Evolutionary conservation across 2,888 invertebrate species (phyloP).

Genomic region (Achlya flavicornis): DNA sequence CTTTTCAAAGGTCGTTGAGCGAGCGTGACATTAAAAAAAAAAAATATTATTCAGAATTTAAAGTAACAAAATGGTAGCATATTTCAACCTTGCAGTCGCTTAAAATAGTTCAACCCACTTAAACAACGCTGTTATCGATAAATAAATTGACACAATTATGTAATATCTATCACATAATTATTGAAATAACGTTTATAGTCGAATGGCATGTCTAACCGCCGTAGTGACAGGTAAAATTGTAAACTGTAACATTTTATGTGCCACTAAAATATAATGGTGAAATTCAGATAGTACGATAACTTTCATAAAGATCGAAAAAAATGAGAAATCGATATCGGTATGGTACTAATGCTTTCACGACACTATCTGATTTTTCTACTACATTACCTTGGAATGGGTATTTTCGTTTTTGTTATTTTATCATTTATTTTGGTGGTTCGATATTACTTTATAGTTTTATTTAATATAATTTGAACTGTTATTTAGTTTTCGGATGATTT

Average conservation of each 20-base stretch:
- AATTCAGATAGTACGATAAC: constrained; percentile 36
- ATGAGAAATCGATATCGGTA: constrained; percentile 45
- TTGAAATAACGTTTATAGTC: constrained; percentile 41
- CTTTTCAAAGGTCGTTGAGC: no score
- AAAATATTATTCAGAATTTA: no score
- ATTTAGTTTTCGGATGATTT: neutral
- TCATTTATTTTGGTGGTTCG: constrained; percentile 27
- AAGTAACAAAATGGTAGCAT: no score
- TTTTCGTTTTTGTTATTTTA: constrained; percentile 26
- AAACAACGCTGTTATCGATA: constrained; percentile 34
- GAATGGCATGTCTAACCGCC: constrained; percentile 51
- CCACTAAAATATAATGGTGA: constrained; percentile 31
- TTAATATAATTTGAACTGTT: neutral
- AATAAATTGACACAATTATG: constrained; percentile 40
- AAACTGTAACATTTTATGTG: constrained; percentile 48
- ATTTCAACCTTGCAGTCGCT: neutral
- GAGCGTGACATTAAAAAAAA: no score
- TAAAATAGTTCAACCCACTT: neutral
- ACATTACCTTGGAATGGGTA: constrained; percentile 27
- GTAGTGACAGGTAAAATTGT: constrained; percentile 49
- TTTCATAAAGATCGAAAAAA: constrained; percentile 47
- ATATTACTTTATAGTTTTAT: constrained; percentile 27
- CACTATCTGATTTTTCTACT: constrained; percentile 46
- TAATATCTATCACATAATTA: constrained; percentile 42
- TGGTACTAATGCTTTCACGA: constrained; percentile 37